Evolutionary conservation across 2,113 vertebrate genomes (phyloP).

Genomic region (Carassius gibelio): DNA sequence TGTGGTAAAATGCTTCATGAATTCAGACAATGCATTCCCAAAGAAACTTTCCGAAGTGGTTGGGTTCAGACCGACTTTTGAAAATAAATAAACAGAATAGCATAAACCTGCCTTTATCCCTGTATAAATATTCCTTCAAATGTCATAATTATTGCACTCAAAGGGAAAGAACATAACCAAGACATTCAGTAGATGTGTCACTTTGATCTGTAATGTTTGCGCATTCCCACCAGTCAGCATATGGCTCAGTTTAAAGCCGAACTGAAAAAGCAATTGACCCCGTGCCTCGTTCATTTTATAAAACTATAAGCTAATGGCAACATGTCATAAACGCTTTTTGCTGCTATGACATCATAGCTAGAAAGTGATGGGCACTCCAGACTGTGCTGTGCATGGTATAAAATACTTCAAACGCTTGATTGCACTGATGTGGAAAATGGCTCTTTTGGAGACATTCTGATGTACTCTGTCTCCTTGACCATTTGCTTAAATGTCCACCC

Average conservation of each 20-base stretch:
- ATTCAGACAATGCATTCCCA: conserved; percentile 30
- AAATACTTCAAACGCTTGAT: conserved; percentile 1
- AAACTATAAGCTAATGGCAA: conserved; percentile 11
- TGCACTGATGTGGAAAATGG: conserved; percentile 9
- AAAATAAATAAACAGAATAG: conserved; percentile 79
- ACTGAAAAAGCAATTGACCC: conserved; percentile 71
- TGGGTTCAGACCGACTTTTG: conserved; percentile 43
- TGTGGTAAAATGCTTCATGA: conserved; percentile 35
- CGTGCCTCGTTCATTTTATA: conserved; percentile 53
- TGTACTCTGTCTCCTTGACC: conserved; percentile 4
- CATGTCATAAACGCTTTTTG: neutral
- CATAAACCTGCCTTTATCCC: conserved; percentile 76
- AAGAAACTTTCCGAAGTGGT: conserved; percentile 37
- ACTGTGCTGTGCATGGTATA: neutral
- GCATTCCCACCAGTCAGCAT: conserved; percentile 69
- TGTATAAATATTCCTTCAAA: conserved; percentile 76
- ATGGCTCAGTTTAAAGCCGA: conserved; percentile 76
- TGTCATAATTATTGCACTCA: conserved; percentile 73
- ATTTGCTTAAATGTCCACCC: conserved; percentile 20
- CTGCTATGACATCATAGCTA: conserved; percentile 25
- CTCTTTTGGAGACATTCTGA: conserved; percentile 1
- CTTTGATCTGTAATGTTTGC: conserved; percentile 71
- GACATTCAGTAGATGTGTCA: neutral
- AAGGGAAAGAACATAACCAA: conserved; percentile 43
- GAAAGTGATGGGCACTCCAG: neutral